Base-by-base conservation (phyloP, 2,113 vertebrate species). In the Chionis minor region DNA sequence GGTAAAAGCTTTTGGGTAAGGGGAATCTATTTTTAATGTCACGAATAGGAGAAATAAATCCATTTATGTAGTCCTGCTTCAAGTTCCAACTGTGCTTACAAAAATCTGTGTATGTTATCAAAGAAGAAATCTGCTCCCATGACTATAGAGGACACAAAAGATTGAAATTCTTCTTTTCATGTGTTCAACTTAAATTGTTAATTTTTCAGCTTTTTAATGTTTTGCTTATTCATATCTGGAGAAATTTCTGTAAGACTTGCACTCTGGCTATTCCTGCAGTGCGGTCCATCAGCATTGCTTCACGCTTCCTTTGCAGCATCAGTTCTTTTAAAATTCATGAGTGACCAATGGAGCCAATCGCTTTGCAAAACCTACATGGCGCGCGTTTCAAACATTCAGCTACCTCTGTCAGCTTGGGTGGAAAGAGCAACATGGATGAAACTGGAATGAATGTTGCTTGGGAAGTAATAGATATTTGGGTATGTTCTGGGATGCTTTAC, bases 1-100 rank as follows among this genome's bases (percentile, higher is more conserved):
- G 93, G 80, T 96, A 96, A 84, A 95, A 96, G 56, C 56, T 94
- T 94, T 91, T 94, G 92, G 97, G 97, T 97, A 97, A 97, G 96
- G 96, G 94, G 91, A 95, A 94, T 85, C 55, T 84, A 42, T 95
- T 97, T 94, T 88, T 82, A 45, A 82, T 88, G 72, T 55, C 78
- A 73, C 49, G 78, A 66, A 44, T 47, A 86, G 56, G 69, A 86
- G 58, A 92, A 73, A 42, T 66, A 92, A 89, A 92, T 67, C 52
- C 27, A n/a, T 72, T 79, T 88, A 51, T 67, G 17, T 88, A 78
- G 74, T 45, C 28, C n/a, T 85, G 32, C 55, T 70, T 90, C 35
- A 82, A 24, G 54, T 71, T 88, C 26, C 47, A 72, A 67, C 49
- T 90, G 59, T 51, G 27, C 27, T 77, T 16, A 40, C 21, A 80